These are phyloP conservation scores for Sipha maydis DNA, from an alignment of 2,888 invertebrate genomes.

Conservation along the genomic window DNA sequence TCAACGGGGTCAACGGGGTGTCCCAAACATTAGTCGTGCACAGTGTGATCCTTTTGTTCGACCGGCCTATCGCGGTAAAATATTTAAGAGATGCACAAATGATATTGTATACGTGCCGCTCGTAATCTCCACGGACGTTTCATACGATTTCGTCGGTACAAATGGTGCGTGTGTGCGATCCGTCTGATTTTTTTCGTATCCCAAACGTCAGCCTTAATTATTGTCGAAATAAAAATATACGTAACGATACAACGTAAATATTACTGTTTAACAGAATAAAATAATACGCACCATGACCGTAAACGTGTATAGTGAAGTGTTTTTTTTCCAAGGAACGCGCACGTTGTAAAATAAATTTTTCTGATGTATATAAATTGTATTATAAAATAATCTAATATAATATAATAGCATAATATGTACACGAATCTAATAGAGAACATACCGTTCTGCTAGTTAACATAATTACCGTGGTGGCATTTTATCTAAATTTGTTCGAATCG, in stretches of 20 bases:
- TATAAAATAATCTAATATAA: too few relatives aligned
- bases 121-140: slow-evolving; percentile 49
- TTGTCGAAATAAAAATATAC: not conserved
- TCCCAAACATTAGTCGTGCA: slow-evolving; percentile 50
- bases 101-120: not conserved
- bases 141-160: slow-evolving; percentile 18
- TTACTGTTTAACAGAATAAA: not conserved
- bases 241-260: too few relatives aligned
- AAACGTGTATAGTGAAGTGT: not conserved
- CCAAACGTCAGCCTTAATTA: slow-evolving; percentile 29
- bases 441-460: slow-evolving; percentile 42
- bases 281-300: slow-evolving; percentile 6
- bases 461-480: slow-evolving; percentile 28
- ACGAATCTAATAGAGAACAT: not conserved
- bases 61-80: slow-evolving; percentile 23
- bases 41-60: slow-evolving; percentile 54
- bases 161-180: slow-evolving; percentile 16
- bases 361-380: too few relatives aligned
- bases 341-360: too few relatives aligned
- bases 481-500: not conserved
- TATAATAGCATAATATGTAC: too few relatives aligned
- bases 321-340: not conserved
- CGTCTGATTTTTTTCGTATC: slow-evolving; percentile 34
- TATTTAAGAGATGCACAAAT: slow-evolving; percentile 49
- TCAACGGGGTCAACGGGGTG: slow-evolving; percentile 56